Conservation (phyloP, 2,113 vertebrate genomes). For the Dipodomys ordii region DNA sequence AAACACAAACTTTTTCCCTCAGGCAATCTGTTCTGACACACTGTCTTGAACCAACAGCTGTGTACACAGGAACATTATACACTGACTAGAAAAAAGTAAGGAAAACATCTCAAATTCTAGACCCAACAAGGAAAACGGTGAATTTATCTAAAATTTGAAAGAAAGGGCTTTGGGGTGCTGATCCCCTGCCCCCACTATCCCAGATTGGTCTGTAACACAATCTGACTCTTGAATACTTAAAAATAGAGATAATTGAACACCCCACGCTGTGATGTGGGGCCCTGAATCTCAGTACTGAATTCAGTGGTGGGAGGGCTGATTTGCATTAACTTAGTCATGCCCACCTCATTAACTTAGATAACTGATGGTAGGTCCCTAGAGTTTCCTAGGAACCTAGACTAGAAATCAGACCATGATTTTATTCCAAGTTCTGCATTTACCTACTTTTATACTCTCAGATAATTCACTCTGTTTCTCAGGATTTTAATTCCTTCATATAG, state of each 20-base stretch:
- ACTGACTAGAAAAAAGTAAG: background rate
- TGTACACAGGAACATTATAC: background rate
- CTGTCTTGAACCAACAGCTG: slow-evolving; percentile 48
- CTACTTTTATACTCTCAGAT: slow-evolving; percentile 17
- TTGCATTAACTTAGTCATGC: slow-evolving; percentile 84
- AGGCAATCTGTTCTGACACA: slow-evolving; percentile 48
- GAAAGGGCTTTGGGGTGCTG: slow-evolving; percentile 13
- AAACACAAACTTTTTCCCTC: background rate
- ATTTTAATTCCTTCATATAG: slow-evolving; percentile 12
- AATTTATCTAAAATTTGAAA: slow-evolving; percentile 65
- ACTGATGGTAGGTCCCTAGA: slow-evolving; percentile 75
- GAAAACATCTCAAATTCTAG: slow-evolving; percentile 19
- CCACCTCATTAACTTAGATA: slow-evolving; percentile 80
- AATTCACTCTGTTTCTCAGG: background rate
- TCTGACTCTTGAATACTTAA: slow-evolving; percentile 81
- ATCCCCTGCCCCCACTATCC: slow-evolving; percentile 66
- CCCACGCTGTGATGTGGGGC: slow-evolving; percentile 80
- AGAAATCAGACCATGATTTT: slow-evolving; percentile 46
- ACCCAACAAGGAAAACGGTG: slow-evolving; percentile 3
- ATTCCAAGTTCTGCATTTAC: slow-evolving; percentile 29
- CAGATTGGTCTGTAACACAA: slow-evolving; percentile 80
- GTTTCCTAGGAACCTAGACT: slow-evolving; percentile 69
- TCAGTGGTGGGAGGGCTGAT: slow-evolving; percentile 81
- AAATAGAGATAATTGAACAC: slow-evolving; percentile 84
- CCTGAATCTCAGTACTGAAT: slow-evolving; percentile 79